These are phyloP conservation scores for Synanthedon tipuliformis DNA, from an alignment of 2,888 invertebrate species.

Conservation along the genomic window DNA sequence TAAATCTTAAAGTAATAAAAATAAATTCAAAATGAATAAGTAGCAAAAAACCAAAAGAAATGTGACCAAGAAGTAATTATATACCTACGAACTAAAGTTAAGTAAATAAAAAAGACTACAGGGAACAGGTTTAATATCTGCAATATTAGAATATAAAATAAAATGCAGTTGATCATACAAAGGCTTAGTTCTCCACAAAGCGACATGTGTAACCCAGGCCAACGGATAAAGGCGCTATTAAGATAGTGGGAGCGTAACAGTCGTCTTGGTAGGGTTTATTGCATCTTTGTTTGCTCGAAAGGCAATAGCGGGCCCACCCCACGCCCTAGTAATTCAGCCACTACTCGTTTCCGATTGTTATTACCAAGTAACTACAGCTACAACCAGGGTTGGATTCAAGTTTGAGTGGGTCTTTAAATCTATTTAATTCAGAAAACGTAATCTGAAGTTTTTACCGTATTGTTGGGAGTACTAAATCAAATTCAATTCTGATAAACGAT, in stretches of 20 bases:
- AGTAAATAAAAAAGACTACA: neutral
- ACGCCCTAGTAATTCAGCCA: constrained; percentile 34
- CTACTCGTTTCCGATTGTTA: constrained; percentile 51
- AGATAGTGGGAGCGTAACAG: constrained; percentile 34
- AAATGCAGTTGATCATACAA: constrained; percentile 34
- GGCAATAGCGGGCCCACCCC: constrained; percentile 42
- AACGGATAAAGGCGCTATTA: constrained; percentile 50
- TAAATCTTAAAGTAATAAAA: too few relatives aligned
- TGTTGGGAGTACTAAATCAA: too few relatives aligned
- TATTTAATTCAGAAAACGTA: too few relatives aligned
- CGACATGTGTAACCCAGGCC: constrained; percentile 47
- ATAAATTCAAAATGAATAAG: too few relatives aligned
- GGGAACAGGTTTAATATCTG: neutral
- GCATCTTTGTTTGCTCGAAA: constrained; percentile 54
- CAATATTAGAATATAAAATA: constrained; percentile 20
- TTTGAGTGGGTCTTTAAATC: neutral
- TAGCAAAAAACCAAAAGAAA: too few relatives aligned
- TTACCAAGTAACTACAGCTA: constrained; percentile 27
- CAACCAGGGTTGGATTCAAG: neutral
- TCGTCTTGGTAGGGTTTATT: constrained; percentile 54
- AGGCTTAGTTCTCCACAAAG: constrained; percentile 28
- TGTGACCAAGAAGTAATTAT: too few relatives aligned
- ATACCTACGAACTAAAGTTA: too few relatives aligned
- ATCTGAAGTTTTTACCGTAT: too few relatives aligned
- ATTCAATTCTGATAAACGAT: too few relatives aligned